Evolutionary conservation across 2,113 vertebrate species (phyloP), one percentile per base, ranked within the genome.

Genomic region (Limnothrissa miodon): DNA sequence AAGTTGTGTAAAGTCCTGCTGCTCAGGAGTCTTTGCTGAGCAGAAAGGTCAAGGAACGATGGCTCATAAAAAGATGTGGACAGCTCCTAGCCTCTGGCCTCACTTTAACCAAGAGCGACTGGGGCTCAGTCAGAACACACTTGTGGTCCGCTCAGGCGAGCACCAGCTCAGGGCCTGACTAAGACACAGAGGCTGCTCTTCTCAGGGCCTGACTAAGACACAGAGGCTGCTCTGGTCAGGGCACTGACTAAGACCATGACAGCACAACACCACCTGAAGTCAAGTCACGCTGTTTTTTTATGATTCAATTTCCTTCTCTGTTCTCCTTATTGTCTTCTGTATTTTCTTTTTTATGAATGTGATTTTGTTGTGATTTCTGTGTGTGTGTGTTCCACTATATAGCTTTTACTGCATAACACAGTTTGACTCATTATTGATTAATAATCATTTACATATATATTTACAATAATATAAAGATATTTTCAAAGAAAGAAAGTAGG

Each of bases 11-110:
- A 95, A 92, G 88, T 94, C 91, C 86, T 92, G 83, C 88, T 86
- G 92, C 91, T 91, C 90, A 90, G 90, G 91, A 93, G 93, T 88
- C 90, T 89, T 93, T 87, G 89, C 91, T 92, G 89, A 93, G 93
- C 89, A 92, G 92, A 95, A 95, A 94, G 93, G 93, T 94, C 93
- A 93, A 90, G 92, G 91, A 92, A 92, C 88, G 89, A 88, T 87
- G 88, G 93, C 87, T 74, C 66, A 91, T 89, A 89, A 93, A 94
- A 87, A 89, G 85, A 93, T 91, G 92, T 94, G 89, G 93, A 95
- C 94, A 94, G 93, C 86, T 92, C 93, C 91, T 93, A 92, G 92
- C 94, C 93, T 11, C 82, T 88, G 91, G 93, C 94, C 89, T 91
- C 85, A 89, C 93, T 94, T 93, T 93, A 94, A 94, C 93, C 93